A percentile compares a stretch with the other conserved stretches of the same genome.
Evolutionary conservation across 1,140 invertebrate species (phyloP).

Genomic region (Drosophila novamexicana): DNA sequence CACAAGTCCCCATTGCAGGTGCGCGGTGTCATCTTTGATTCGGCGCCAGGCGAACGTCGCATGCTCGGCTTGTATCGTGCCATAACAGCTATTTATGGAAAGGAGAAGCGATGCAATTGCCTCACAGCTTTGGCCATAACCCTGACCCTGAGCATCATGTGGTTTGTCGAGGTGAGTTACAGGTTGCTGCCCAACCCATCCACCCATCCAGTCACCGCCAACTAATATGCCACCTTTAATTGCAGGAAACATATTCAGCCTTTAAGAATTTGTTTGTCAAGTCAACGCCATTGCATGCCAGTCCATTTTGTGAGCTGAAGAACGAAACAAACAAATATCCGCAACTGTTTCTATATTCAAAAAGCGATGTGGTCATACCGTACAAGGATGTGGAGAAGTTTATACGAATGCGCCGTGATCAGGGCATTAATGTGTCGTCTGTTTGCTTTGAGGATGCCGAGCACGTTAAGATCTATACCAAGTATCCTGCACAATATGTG

Average conservation of each 20-base stretch:
- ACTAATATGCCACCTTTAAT: background rate
- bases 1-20: conserved; percentile 86
- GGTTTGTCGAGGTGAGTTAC: conserved; percentile 86
- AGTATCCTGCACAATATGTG: conserved; percentile 87
- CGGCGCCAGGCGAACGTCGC: conserved; percentile 88
- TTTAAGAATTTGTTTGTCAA: conserved; percentile 77
- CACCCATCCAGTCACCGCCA: background rate
- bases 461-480: conserved; percentile 89
- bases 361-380: conserved; percentile 87
- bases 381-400: conserved; percentile 88
- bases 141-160: conserved; percentile 86
- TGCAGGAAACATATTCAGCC: conserved; percentile 74
- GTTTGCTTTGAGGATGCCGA: conserved; percentile 88
- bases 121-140: conserved; percentile 86
- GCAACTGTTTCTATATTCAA: conserved; percentile 91
- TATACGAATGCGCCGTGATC: conserved; percentile 85
- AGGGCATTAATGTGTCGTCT: conserved; percentile 87
- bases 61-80: conserved; percentile 86
- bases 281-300: conserved; percentile 75
- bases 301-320: conserved; percentile 85
- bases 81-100: conserved; percentile 87
- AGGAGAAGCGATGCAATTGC: conserved; percentile 85
- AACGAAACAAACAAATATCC: conserved; percentile 86
- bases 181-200: background rate
- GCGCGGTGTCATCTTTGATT: conserved; percentile 91